Percentiles rank a stretch among this genome's conserved stretches.
Evolutionary conservation across 2,888 invertebrate species (phyloP).

Genomic region (Amiota communis): DNA sequence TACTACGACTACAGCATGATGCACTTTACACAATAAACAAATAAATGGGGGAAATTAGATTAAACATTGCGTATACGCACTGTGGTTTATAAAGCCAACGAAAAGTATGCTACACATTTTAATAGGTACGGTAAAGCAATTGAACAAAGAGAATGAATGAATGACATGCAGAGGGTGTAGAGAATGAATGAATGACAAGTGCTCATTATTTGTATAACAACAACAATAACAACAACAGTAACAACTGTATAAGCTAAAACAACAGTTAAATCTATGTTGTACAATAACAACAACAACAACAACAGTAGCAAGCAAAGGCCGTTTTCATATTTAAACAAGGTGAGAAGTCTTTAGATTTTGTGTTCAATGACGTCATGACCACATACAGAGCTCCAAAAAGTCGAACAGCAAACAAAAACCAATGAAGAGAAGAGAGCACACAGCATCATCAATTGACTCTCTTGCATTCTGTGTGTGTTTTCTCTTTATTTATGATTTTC

Average conservation of each 20-base stretch:
- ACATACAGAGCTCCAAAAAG: slow-evolving; percentile 41
- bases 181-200: too few species aligned
- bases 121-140: too few species aligned
- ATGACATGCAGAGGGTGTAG: too few species aligned
- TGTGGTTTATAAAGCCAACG: slow-evolving; percentile 30
- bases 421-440: slow-evolving; percentile 11
- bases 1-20: too few species aligned
- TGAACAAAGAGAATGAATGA: too few species aligned
- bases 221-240: not conserved
- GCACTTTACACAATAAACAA: too few species aligned
- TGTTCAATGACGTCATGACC: slow-evolving; percentile 62
- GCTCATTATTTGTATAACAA: too few species aligned
- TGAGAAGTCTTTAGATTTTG: slow-evolving; percentile 50
- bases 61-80: too few species aligned
- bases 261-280: slow-evolving; percentile 6
- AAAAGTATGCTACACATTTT: slow-evolving; percentile 23
- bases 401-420: not conserved
- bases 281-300: slow-evolving; percentile 14
- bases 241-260: slow-evolving; percentile 9
- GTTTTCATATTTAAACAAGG: slow-evolving; percentile 52
- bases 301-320: slow-evolving; percentile 15
- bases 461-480: slow-evolving; percentile 23
- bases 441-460: not conserved
- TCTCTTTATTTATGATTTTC: slow-evolving; percentile 28
- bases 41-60: too few species aligned